phyloP scores from a whole-genome alignment of 2,113 vertebrate species.

The Sterrhoptilus dennistouni region DNA sequence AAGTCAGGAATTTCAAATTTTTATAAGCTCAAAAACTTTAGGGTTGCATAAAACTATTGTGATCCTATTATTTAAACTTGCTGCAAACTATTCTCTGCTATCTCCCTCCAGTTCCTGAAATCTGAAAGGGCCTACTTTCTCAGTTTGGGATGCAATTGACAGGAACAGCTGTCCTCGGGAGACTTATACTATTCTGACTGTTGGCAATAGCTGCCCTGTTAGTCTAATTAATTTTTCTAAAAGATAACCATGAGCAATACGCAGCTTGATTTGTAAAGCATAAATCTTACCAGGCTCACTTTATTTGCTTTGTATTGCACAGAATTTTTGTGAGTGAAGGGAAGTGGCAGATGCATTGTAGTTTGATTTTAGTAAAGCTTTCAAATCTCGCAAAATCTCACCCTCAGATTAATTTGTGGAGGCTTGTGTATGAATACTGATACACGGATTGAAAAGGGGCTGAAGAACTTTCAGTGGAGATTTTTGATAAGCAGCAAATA shows the following conservation, averaged over 20 bases:
- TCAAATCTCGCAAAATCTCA: constrained; percentile 25
- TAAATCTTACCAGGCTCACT: background rate
- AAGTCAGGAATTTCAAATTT: background rate
- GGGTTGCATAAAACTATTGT: rapidly evolving
- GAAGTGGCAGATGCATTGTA: background rate
- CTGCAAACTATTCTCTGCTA: background rate
- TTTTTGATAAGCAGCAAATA: constrained; percentile 23
- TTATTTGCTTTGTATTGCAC: background rate
- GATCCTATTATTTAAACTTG: background rate
- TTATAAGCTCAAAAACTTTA: background rate
- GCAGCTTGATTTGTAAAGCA: constrained; percentile 46
- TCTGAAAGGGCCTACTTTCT: background rate
- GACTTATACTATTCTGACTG: background rate
- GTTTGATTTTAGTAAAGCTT: constrained; percentile 21
- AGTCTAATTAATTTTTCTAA: constrained; percentile 53
- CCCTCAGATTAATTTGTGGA: constrained; percentile 28
- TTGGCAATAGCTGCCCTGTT: constrained; percentile 20
- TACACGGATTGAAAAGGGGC: background rate
- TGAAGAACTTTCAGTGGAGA: background rate
- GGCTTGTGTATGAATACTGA: constrained; percentile 4
- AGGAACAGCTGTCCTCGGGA: background rate
- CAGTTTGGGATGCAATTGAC: constrained; percentile 35
- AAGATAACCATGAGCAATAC: constrained; percentile 27
- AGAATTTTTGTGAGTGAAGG: background rate
- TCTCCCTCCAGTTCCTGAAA: background rate